Percentiles rank a stretch among this genome's conserved stretches.
Evolutionary conservation across 2,888 invertebrate species (phyloP).

Genomic region (Leptodirus hochenwartii): DNA sequence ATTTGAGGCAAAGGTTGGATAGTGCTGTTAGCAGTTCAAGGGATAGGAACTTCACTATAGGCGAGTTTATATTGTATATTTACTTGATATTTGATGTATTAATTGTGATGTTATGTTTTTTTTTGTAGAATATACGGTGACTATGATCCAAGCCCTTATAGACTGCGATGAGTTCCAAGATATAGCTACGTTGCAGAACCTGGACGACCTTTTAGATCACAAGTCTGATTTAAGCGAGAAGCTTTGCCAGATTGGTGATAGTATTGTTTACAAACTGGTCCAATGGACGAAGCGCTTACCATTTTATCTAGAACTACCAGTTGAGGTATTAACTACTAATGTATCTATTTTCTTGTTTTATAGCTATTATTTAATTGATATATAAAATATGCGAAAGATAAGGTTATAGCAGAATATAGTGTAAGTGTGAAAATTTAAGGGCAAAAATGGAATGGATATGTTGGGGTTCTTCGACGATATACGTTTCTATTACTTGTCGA

Average conservation of each 20-base stretch:
- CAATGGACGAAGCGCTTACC: constrained; percentile 98
- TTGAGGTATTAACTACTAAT: too few species aligned
- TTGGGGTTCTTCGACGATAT: too few species aligned
- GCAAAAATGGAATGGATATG: too few species aligned
- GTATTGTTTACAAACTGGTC: constrained; percentile 94
- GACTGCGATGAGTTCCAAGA: constrained; percentile 96
- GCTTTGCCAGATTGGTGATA: constrained; percentile 91
- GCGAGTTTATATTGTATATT: constrained; percentile 66
- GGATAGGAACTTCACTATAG: constrained; percentile 52
- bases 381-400: too few species aligned
- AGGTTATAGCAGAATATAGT: too few species aligned
- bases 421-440: too few species aligned
- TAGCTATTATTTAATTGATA: too few species aligned
- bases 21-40: constrained; percentile 75
- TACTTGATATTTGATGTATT: too few species aligned
- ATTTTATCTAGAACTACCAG: constrained; percentile 90
- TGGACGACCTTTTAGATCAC: constrained; percentile 79
- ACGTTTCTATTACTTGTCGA: too few species aligned
- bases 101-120: too few species aligned
- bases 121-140: constrained; percentile 64
- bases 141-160: constrained; percentile 82
- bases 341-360: too few species aligned
- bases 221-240: constrained; percentile 83
- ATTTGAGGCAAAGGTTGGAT: constrained; percentile 72
- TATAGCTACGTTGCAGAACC: constrained; percentile 79